Conservation (phyloP, 2,113 vertebrate genomes). For the Aldabrachelys gigantea region DNA sequence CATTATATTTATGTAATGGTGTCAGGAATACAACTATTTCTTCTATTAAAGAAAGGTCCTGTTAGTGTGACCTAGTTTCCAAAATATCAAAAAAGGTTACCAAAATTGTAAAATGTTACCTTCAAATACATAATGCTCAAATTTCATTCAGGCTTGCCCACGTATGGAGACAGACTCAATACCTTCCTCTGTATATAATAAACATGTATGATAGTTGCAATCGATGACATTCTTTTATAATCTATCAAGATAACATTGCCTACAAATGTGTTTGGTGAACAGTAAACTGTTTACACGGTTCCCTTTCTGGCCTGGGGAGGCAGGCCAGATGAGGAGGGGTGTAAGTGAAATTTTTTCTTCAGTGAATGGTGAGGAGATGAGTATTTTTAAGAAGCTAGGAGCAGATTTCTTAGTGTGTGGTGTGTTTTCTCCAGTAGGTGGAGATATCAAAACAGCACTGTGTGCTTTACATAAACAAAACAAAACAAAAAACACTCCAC, state of each 20-base stretch:
- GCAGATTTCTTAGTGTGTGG: background rate
- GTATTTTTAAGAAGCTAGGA: background rate
- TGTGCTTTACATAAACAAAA: background rate
- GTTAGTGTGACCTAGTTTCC: background rate
- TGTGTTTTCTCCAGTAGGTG: constrained; percentile 47
- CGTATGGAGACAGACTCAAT: rapidly evolving
- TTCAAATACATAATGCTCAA: background rate
- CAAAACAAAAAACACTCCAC: rapidly evolving
- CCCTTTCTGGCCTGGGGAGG: rapidly evolving
- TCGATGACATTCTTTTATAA: rapidly evolving
- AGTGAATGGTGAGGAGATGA: rapidly evolving
- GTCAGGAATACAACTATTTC: background rate
- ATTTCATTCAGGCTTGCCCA: background rate
- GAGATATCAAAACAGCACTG: constrained; percentile 22
- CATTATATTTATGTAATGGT: rapidly evolving
- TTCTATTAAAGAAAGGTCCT: background rate
- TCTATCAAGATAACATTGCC: background rate
- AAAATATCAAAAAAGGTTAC: background rate
- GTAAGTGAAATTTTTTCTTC: background rate
- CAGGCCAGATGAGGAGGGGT: background rate
- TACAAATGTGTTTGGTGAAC: background rate
- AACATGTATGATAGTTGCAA: rapidly evolving
- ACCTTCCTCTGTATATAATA: rapidly evolving
- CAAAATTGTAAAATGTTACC: background rate
- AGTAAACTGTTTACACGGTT: rapidly evolving